Evolutionary conservation across 2,113 vertebrate genomes (phyloP), one percentile per base, ranked within the genome.

Genomic region (Phycodurus eques): DNA sequence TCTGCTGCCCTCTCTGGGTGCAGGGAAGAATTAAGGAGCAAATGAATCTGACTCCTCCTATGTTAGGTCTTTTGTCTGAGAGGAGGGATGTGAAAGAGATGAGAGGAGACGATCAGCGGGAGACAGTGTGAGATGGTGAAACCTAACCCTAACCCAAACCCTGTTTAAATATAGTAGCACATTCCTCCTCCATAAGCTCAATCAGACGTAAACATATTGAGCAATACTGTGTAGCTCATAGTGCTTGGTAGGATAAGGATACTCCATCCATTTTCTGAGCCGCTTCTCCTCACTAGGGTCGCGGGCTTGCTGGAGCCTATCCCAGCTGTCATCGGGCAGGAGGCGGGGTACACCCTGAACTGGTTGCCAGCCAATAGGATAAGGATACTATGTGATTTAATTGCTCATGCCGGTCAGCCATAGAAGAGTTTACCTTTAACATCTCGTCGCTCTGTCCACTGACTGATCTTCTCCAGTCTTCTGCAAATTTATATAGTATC

Each of bases 11-110:
- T 77, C 59, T 69, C 8, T 31, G 59, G 71, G 54, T 73, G 73
- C 76, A 77, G 70, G 68, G 64, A 71, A 77, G 49, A 74, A 73
- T 71, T 75, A 72, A 77, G 76, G 63, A 77, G 46, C 42, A 27
- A 76, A 85, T 80, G 76, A 79, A 67, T 54, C 51, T 68, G 72
- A 76, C 35, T 66, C 76, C 83, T 74, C 44, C 47, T 17, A n/a
- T 56, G n/a, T 63, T 68, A 20, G n/a, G 33, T 51, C 72, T 62
- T 66, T 53, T 54, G 67, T 44, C 59, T 46, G 74, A 74, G 71
- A 75, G 27, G 17, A 77, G 49, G 27, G 53, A 39, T 73, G 73
- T 51, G 62, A 74, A 72, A 49, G 63, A 59, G 68, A 78, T 54
- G 53, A 70, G 62, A 63, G 57, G 1, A 70, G 71, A 54, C 1